Percentiles rank a stretch among this genome's conserved stretches.
These are phyloP conservation scores for Eurytoma adleriae DNA, from an alignment of 2,888 invertebrate genomes.

Conservation along the genomic window DNA sequence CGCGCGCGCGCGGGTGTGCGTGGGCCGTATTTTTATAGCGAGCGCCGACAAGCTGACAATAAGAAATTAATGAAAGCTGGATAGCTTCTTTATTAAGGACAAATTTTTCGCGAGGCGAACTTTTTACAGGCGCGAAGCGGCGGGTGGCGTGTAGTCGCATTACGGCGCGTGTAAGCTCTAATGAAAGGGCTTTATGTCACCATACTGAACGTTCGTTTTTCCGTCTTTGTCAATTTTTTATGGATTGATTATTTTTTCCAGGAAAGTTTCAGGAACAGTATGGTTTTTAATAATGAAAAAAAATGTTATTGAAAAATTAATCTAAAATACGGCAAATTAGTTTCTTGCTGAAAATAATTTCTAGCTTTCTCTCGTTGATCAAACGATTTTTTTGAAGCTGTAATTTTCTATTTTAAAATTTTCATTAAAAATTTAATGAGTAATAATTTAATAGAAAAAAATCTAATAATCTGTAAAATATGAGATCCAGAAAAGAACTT, in stretches of 20 bases:
- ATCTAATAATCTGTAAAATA: too few relatives aligned
- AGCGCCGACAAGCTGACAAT: constrained; percentile 49
- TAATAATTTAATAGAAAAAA: too few relatives aligned
- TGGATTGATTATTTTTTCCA: too few relatives aligned
- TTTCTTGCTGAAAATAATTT: too few relatives aligned
- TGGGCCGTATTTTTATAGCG: neutral
- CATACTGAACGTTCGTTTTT: constrained; percentile 1
- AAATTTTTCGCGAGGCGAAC: constrained; percentile 37
- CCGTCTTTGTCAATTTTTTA: neutral
- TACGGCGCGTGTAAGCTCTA: constrained; percentile 31
- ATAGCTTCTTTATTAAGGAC: constrained; percentile 50
- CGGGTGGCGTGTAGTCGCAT: neutral
- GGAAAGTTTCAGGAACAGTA: too few relatives aligned
- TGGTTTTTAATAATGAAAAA: too few relatives aligned
- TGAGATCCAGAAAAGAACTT: too few relatives aligned
- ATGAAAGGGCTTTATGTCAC: constrained; percentile 46
- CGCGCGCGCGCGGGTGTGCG: neutral
- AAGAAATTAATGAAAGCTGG: constrained; percentile 52
- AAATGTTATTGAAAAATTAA: neutral
- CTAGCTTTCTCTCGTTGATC: too few relatives aligned
- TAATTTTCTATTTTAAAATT: too few relatives aligned
- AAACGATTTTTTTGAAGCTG: too few relatives aligned
- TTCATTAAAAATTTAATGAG: too few relatives aligned
- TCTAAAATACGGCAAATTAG: too few relatives aligned
- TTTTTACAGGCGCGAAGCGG: neutral